phyloP scores from a whole-genome alignment of 2,797 vertebrate species.

The Labroides dimidiatus region DNA sequence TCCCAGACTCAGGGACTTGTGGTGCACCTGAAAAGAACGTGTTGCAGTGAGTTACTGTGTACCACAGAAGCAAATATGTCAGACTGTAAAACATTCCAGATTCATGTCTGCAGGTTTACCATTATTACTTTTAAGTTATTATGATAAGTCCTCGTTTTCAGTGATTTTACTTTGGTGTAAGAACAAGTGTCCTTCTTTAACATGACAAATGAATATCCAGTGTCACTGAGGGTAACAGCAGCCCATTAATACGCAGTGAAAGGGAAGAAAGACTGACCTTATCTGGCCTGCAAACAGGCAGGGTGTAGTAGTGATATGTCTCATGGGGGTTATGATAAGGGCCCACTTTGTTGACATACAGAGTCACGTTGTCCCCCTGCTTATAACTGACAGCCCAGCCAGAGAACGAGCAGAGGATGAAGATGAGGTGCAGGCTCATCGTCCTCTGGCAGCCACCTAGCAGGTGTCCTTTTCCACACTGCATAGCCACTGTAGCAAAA shows the following conservation, averaged over 20 bases:
- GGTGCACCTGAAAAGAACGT: slow-evolving; percentile 79
- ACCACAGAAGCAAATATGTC: neutral
- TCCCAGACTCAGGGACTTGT: slow-evolving; percentile 92
- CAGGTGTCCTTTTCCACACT: slow-evolving; percentile 55
- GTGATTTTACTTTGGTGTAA: too few species aligned
- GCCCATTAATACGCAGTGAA: neutral
- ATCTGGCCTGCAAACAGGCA: slow-evolving; percentile 92
- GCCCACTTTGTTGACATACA: slow-evolving; percentile 96
- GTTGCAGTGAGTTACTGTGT: slow-evolving; percentile 6
- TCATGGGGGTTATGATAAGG: slow-evolving; percentile 97
- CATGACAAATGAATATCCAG: slow-evolving; percentile 4
- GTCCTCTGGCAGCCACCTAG: slow-evolving; percentile 59
- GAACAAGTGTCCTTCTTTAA: neutral
- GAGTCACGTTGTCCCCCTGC: slow-evolving; percentile 86
- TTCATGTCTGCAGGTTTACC: too few species aligned
- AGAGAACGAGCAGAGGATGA: slow-evolving; percentile 74
- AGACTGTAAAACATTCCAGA: too few species aligned
- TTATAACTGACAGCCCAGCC: slow-evolving; percentile 84
- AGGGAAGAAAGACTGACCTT: slow-evolving; percentile 81
- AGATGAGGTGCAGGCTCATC: slow-evolving; percentile 67
- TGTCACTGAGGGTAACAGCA: slow-evolving; percentile 8
- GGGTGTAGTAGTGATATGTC: slow-evolving; percentile 95
- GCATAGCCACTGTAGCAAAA: slow-evolving; percentile 68
- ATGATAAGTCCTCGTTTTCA: too few species aligned
- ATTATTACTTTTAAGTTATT: too few species aligned